phyloP scores from a whole-genome alignment of 2,797 vertebrate genomes.

The Macroramphosus scolopax region DNA sequence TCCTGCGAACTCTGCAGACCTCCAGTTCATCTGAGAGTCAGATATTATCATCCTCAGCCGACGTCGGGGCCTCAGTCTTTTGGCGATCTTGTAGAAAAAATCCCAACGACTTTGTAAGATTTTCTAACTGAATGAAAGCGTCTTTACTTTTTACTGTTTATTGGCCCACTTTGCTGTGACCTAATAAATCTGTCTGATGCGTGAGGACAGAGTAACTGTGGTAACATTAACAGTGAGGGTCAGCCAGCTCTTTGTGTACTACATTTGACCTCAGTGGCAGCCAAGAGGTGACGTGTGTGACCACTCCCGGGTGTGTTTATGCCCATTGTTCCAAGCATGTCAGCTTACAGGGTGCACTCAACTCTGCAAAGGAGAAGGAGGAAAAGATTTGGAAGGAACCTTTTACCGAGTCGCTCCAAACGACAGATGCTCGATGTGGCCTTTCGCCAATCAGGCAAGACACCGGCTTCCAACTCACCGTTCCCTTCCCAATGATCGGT shows the following conservation, averaged over 20 bases:
- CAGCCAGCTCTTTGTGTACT: slow-evolving; percentile 40
- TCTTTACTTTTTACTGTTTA: slow-evolving; percentile 12
- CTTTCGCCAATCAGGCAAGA: slow-evolving; percentile 25
- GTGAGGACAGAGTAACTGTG: slow-evolving; percentile 33
- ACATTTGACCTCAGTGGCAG: slow-evolving; percentile 53
- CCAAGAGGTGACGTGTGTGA: slow-evolving; percentile 40
- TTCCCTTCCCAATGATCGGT: slow-evolving; percentile 31
- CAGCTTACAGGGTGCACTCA: slow-evolving; percentile 16
- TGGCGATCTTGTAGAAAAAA: no score
- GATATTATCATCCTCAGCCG: no score
- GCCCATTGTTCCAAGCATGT: slow-evolving; percentile 44
- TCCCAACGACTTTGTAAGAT: no score
- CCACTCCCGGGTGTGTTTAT: slow-evolving; percentile 49
- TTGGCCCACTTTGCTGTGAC: slow-evolving; percentile 10
- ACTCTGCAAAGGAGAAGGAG: slow-evolving; percentile 19
- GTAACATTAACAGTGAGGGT: slow-evolving; percentile 34
- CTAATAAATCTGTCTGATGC: slow-evolving; percentile 35
- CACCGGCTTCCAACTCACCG: slow-evolving; percentile 34
- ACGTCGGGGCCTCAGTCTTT: no score
- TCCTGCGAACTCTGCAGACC: no score
- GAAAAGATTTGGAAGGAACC: slow-evolving; percentile 20
- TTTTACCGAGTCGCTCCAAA: slow-evolving; percentile 46
- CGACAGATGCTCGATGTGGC: slow-evolving; percentile 43
- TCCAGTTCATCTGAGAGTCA: no score
- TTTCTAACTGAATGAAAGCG: slow-evolving; percentile 13